Percentiles rank a stretch among this genome's conserved stretches.
These are phyloP conservation scores for Tyria jacobaeae DNA, from an alignment of 2,888 invertebrate species.

Conservation along the genomic window DNA sequence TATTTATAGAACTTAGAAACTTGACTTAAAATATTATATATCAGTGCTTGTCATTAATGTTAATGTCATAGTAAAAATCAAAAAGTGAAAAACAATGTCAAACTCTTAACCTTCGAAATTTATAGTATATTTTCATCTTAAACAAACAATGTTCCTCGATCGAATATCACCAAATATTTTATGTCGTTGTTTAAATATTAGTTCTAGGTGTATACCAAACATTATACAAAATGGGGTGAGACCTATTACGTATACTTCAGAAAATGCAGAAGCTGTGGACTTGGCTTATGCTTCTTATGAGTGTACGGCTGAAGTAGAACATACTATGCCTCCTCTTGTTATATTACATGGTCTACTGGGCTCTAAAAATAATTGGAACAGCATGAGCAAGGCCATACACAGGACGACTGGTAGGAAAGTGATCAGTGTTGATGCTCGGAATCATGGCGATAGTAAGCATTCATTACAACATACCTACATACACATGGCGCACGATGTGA, in stretches of 20 bases:
- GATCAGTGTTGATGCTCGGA: constrained; percentile 95
- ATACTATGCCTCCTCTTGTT: constrained; percentile 88
- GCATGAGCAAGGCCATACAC: constrained; percentile 92
- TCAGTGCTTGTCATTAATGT: constrained; percentile 26
- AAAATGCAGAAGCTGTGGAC: constrained; percentile 85
- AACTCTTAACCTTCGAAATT: constrained; percentile 52
- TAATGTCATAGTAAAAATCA: constrained; percentile 11
- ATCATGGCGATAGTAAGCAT: constrained; percentile 98
- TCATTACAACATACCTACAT: constrained; percentile 90
- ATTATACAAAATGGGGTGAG: constrained; percentile 48
- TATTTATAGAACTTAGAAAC: too few species aligned
- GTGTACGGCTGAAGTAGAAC: constrained; percentile 70
- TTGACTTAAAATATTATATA: neutral
- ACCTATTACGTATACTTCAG: constrained; percentile 58
- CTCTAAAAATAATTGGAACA: constrained; percentile 97
- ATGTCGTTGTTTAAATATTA: constrained; percentile 43
- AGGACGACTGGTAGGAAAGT: constrained; percentile 90
- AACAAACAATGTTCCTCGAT: constrained; percentile 61
- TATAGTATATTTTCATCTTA: constrained; percentile 22
- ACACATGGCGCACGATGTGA: constrained; percentile 89
- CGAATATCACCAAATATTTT: constrained; percentile 56
- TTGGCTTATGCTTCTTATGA: constrained; percentile 90
- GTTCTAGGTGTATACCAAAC: constrained; percentile 50
- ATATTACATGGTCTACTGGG: constrained; percentile 97
- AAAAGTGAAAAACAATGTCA: constrained; percentile 37